Percentiles rank a stretch among this genome's conserved stretches.
Evolutionary conservation across 2,113 vertebrate species (phyloP).

Genomic region (Coracopsis vasa): DNA sequence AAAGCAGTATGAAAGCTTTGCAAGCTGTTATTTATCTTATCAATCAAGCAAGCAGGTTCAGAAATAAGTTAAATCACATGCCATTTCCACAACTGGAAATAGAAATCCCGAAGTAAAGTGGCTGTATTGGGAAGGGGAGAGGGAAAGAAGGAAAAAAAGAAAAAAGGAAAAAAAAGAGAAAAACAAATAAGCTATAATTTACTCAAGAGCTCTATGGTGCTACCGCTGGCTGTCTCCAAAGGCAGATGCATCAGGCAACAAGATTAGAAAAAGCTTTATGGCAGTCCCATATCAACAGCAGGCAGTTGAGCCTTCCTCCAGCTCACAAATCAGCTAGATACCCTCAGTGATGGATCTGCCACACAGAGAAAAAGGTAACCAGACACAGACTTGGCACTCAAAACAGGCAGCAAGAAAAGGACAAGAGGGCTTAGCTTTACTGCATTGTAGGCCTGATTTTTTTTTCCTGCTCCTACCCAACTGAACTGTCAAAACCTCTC

Average conservation of each 20-base stretch:
- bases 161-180: not conserved
- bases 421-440: not conserved
- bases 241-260: not conserved
- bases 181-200: not conserved
- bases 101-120: not conserved
- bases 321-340: not conserved
- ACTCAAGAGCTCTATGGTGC: not conserved
- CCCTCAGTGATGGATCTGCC: not conserved
- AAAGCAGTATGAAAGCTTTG: not conserved
- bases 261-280: not conserved
- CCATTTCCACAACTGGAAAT: not conserved
- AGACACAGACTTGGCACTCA: not conserved
- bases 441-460: not conserved
- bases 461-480: not conserved
- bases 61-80: not conserved
- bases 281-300: not conserved
- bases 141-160: not conserved
- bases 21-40: not conserved
- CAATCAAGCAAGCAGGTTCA: not conserved
- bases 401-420: not conserved
- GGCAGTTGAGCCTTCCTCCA: not conserved
- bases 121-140: not conserved
- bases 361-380: not conserved
- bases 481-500: not conserved
- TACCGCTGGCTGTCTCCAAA: not conserved